Base-by-base conservation (phyloP, 2,888 invertebrate species). In the Eristalis arbustorum region DNA sequence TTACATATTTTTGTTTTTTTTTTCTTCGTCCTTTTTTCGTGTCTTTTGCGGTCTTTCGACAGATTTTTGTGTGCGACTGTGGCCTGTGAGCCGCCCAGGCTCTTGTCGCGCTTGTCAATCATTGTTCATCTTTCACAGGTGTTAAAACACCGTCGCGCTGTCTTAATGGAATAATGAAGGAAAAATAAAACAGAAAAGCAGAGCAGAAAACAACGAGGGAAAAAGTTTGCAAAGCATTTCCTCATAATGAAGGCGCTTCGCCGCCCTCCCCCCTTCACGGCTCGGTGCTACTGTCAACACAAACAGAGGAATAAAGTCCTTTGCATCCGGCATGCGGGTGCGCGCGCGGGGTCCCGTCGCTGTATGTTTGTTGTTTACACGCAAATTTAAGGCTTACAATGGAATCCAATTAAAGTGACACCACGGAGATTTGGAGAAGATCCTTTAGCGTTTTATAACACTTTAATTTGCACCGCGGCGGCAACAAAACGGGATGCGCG, bases 71-170 rank as follows among this genome's bases (percentile, higher is more conserved):
- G 31, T 31, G 31, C 25, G 34, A 8, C 57, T 10, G 42, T 42
- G 69, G 68, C 69, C 40, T 37, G n/a, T n/a, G n/a, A n/a, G n/a
- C n/a, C n/a, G n/a, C 59, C 13, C 37, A 18, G 25, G 61, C 63
- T 56, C 49, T 49, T 18, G 49, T 18, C 34, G 61, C 23, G 40
- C 59, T 56, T 73, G 74, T 80, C 80, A 80, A 80, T 80, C 80
- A 74, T 74, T 67, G 63, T 80, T 80, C 74, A 80, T 80, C 63
- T 61, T 80, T 80, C 63, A 74, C 80, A 80, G 80, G 80, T 80
- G 80, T 74, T 74, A 73, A 68, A 74, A 80, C 68, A 74, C 56
- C 74, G 74, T n/a, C n/a, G 68, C 56, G 56, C 34, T 56, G 14
- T 57, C 63, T 73, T 73, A 73, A 73, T 73, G 73, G 73, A 73